Evolutionary conservation across 2,113 vertebrate genomes (phyloP).

Genomic region (Bothrops jararaca): DNA sequence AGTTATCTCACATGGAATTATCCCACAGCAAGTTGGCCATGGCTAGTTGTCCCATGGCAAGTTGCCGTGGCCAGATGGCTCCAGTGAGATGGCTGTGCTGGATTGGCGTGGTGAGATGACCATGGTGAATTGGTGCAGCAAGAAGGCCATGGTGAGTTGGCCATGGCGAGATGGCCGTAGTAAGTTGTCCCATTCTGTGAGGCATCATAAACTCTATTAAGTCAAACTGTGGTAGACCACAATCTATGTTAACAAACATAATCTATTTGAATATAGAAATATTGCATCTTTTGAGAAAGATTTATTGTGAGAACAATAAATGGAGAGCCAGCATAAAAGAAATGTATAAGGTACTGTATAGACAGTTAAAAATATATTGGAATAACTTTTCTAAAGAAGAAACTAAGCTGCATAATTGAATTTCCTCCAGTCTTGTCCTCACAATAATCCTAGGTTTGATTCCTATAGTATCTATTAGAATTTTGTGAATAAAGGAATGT

Average conservation of each 20-base stretch:
- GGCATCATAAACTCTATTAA: background rate
- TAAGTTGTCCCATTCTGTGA: background rate
- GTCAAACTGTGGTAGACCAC: background rate
- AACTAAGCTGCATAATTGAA: background rate
- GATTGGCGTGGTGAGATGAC: too few species aligned
- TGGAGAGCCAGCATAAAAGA: background rate
- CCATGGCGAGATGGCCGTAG: too few species aligned
- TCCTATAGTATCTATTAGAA: background rate
- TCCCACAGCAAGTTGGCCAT: background rate
- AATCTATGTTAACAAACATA: background rate
- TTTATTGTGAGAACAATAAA: background rate
- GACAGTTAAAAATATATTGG: background rate
- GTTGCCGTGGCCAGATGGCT: too few species aligned
- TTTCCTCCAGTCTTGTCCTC: background rate
- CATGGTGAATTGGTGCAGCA: too few species aligned
- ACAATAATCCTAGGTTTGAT: background rate
- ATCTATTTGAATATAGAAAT: background rate
- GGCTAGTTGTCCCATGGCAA: background rate
- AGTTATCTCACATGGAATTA: background rate
- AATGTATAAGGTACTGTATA: background rate
- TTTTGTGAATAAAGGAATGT: background rate
- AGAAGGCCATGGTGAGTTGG: background rate
- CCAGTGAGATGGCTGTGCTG: too few species aligned
- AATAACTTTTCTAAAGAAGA: background rate
- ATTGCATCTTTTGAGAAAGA: background rate